Evolutionary conservation across 2,113 vertebrate genomes (phyloP), one percentile per base, ranked within the genome.

Genomic region (Crotalus helleri): DNA sequence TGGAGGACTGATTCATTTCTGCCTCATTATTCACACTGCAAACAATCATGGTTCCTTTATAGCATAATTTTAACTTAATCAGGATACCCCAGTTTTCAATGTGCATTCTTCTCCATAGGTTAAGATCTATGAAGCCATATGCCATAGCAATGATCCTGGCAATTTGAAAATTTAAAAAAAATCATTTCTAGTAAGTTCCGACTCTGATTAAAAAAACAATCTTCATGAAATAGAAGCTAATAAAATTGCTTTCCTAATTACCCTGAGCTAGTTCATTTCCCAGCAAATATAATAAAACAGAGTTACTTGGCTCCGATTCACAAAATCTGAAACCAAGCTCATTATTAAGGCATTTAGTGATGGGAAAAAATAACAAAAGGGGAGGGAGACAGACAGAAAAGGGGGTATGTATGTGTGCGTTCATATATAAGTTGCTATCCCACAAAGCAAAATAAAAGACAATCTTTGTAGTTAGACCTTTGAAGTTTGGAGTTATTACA

Each of bases 201-300:
- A 98, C 97, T 98, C 98, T 98, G 98, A 98, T 98, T 98, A 98
- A 97, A 98, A 57, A 98, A 98, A 98, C 98, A 98, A 98, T 98
- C 97, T 98, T 97, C 98, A 98, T 98, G 97, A 98, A 98, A 98
- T 98, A 98, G 98, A 98, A 97, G 97, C 98, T 98, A 98, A 98
- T 98, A 98, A 98, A 98, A 98, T 97, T 98, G 98, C 97, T 97
- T 97, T 98, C 98, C 97, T 98, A 98, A 98, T 98, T 98, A 98
- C 97, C 97, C 97, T 96, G 98, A 98, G 97, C 98, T 98, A 97
- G 97, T 98, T 98, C 98, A 98, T 98, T 98, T 98, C 98, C 98
- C 98, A 98, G 97, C 97, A 98, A 98, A 98, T 98, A 98, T 97
- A 98, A 98, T 98, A 98, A 98, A 98, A 98, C 97, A 96, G 97